Evolutionary conservation across 1,140 invertebrate genomes (phyloP).

Genomic region (Drosophila melanogaster): DNA sequence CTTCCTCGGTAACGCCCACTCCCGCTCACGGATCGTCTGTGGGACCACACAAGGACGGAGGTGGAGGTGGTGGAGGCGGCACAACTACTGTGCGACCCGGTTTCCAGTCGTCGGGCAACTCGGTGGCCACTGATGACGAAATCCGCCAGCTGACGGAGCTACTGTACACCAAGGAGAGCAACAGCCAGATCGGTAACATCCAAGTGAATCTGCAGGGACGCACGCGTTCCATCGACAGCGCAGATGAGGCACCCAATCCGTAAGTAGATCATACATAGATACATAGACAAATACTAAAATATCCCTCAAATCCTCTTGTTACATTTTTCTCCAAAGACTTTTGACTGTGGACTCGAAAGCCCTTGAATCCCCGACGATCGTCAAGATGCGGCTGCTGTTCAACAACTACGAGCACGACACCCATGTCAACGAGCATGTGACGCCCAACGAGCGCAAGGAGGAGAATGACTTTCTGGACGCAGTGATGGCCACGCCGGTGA

Average conservation of each 20-base stretch:
- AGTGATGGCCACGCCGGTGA: constrained; percentile 90
- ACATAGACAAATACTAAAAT: too few relatives aligned
- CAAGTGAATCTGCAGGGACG: constrained; percentile 90
- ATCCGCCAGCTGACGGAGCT: constrained; percentile 88
- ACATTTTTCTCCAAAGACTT: constrained; percentile 19
- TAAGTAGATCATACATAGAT: constrained; percentile 84
- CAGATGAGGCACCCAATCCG: constrained; percentile 90
- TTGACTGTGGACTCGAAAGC: constrained; percentile 65
- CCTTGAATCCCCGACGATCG: constrained; percentile 86
- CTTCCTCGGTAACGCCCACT: not conserved
- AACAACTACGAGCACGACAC: constrained; percentile 92
- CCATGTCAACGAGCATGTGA: constrained; percentile 91
- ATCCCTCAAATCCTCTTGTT: too few relatives aligned
- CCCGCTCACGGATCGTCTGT: constrained; percentile 33
- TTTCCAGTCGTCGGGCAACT: constrained; percentile 59
- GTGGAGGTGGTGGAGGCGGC: not conserved
- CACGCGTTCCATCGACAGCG: constrained; percentile 87
- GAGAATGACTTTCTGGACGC: constrained; percentile 91
- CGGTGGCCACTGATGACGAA: constrained; percentile 85
- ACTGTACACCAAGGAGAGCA: constrained; percentile 89
- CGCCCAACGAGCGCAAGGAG: constrained; percentile 89
- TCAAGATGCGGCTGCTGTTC: constrained; percentile 88
- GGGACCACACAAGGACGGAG: constrained; percentile 47
- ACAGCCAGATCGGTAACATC: constrained; percentile 88
- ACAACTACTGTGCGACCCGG: constrained; percentile 69